A percentile compares a stretch with the other conserved stretches of the same genome.
Conservation (phyloP, 2,888 invertebrate genomes). For the Antheraea assamensis region DNA sequence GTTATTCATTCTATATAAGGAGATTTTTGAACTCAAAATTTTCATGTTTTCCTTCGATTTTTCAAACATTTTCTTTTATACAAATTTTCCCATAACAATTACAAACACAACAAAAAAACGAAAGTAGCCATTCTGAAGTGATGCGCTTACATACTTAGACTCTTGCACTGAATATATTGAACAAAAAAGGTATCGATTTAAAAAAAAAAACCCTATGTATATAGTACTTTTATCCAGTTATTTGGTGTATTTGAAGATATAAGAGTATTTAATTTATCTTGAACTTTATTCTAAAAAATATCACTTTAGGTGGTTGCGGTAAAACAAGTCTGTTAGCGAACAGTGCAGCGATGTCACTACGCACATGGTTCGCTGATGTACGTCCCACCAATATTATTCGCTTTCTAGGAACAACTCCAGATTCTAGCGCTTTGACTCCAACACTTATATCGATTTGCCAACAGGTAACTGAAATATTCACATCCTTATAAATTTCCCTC, state of each 20-base stretch:
- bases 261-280: not conserved
- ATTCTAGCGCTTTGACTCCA: conserved; percentile 96
- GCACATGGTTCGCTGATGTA: conserved; percentile 87
- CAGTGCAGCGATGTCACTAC: conserved; percentile 90
- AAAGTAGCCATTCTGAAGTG: no score
- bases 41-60: no score
- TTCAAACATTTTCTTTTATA: no score
- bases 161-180: no score
- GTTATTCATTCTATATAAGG: no score
- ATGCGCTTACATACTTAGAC: no score
- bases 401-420: conserved; percentile 98
- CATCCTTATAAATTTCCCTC: not conserved
- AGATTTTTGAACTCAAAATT: no score
- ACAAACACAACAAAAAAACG: no score
- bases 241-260: not conserved
- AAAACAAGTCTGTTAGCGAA: conserved; percentile 98
- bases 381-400: conserved; percentile 94
- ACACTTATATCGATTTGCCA: conserved; percentile 97
- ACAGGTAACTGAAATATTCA: conserved; percentile 83
- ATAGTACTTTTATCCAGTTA: not conserved
- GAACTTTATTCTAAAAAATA: not conserved
- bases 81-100: no score
- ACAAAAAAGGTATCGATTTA: no score
- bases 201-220: no score
- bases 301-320: conserved; percentile 91